Base-by-base conservation (phyloP, 1,140 invertebrate genomes). In the Caenorhabditis remanei region DNA sequence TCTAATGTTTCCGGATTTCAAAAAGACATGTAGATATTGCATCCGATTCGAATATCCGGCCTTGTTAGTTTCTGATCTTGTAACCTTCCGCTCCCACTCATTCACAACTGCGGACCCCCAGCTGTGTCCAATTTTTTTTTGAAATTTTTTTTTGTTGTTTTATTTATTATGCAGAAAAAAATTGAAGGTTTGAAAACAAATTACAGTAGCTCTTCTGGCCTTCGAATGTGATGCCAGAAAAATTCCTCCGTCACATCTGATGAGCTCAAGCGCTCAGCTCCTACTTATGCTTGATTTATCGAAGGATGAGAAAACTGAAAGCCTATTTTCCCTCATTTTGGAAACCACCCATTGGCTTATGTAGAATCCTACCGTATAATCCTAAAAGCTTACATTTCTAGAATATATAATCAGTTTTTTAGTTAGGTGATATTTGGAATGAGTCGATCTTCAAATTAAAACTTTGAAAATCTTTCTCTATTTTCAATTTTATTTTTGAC, bases 1-100 rank as follows among this genome's bases (percentile, higher is more conserved):
- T 11, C 24, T 63, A 63, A 63, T 63, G 61, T 40, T 53, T 79
- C 21, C 46, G 32, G 46, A 48, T 13, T 9, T 79, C 53, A 19
- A 4, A 50, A 50, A 48, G n/a, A 2, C 46, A 41, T 50, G 13
- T 79, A 50, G 11, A 79, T 43, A 32, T 53, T 8, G n/a, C 46
- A 13, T 79, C 71, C 71, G 43, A 79, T 50, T 79, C 71, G 21
- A 79, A 79, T 79, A 13, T 79, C 71, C 71, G 71, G 43, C 53
- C 21, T 8, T 40, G 9, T 19, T 53, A 79, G 40, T 79, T 79
- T 50, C 2, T 50, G 71, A 50, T 79, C 71, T 79, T 53, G 19
- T 63, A 63, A 63, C 61, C 65, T 71, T 32, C 32, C 65, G 21
- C 65, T 71, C 65, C 40, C 61, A 63, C 61, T 24, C 24, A 53